Evolutionary conservation across 2,888 invertebrate species (phyloP).

Genomic region (Caradrina kadenii): DNA sequence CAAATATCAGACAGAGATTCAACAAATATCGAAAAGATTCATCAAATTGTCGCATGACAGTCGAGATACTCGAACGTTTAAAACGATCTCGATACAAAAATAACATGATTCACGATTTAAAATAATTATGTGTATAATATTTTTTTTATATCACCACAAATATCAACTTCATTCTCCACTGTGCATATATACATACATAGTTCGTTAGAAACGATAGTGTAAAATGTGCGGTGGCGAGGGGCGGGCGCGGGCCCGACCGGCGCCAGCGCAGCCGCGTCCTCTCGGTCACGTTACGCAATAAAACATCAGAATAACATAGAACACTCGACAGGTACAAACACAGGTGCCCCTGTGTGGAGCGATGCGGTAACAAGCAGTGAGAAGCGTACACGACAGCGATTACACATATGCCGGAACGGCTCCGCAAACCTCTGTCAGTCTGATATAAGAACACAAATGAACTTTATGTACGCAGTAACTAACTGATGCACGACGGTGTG

Average conservation of each 20-base stretch:
- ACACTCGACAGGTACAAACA: constrained; percentile 73
- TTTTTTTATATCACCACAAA: constrained; percentile 83
- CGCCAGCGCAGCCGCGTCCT: constrained; percentile 68
- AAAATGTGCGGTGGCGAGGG: constrained; percentile 62
- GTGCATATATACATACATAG: constrained; percentile 89
- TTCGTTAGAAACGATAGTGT: constrained; percentile 75
- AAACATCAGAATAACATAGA: constrained; percentile 67
- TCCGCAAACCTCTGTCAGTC: constrained; percentile 85
- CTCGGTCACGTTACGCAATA: constrained; percentile 72
- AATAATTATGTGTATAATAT: constrained; percentile 78
- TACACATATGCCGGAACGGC: constrained; percentile 83
- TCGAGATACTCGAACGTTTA: constrained; percentile 73
- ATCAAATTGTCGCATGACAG: constrained; percentile 70
- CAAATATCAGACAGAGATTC: constrained; percentile 65
- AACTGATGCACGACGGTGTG: constrained; percentile 81
- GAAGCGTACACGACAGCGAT: constrained; percentile 87
- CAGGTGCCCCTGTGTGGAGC: constrained; percentile 72
- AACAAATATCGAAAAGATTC: constrained; percentile 69
- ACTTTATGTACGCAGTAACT: constrained; percentile 85
- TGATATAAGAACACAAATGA: constrained; percentile 86
- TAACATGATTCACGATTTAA: constrained; percentile 85
- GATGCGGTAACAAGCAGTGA: constrained; percentile 86
- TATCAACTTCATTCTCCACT: constrained; percentile 82
- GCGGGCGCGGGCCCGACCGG: constrained; percentile 59
- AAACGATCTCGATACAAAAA: constrained; percentile 86